Evolutionary conservation across 2,888 invertebrate species (phyloP).

Genomic region (Asteroscopus sphinx): DNA sequence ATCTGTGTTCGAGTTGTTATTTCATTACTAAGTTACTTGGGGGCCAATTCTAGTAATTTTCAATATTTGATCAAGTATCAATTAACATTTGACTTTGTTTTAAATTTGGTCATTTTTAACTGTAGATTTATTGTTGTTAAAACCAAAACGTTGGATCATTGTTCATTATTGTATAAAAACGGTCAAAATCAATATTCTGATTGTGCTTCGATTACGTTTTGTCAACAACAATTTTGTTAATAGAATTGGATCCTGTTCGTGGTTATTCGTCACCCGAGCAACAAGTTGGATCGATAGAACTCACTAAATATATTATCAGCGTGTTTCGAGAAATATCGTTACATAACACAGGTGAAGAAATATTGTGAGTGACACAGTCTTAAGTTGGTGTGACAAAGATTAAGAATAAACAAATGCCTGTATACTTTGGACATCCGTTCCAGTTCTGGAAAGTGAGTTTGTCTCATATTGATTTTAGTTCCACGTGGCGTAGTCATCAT

Average conservation of each 20-base stretch:
- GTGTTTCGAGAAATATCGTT: conserved; percentile 4
- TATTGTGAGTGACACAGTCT: conserved; percentile 18
- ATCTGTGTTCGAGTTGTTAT: too few species aligned
- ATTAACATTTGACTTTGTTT: too few species aligned
- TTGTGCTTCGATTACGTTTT: too few species aligned
- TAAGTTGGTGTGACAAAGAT: conserved; percentile 61
- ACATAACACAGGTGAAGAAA: background rate
- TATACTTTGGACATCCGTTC: conserved; percentile 78
- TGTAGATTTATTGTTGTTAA: too few species aligned
- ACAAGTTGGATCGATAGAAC: conserved; percentile 74
- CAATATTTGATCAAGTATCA: too few species aligned
- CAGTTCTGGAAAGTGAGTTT: conserved; percentile 77
- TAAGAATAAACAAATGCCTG: conserved; percentile 61
- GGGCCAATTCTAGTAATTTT: too few species aligned
- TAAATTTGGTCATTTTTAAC: too few species aligned
- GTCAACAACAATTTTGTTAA: too few species aligned
- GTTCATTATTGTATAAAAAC: too few species aligned
- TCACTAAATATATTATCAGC: conserved; percentile 2
- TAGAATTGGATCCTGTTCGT: background rate
- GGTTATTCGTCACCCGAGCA: conserved; percentile 57
- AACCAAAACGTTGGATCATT: too few species aligned
- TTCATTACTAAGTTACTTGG: too few species aligned
- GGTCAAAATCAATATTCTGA: too few species aligned
- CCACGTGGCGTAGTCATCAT: background rate
- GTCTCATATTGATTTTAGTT: background rate